phyloP scores from a whole-genome alignment of 2,113 vertebrate species.

The Tachuris rubrigastra region DNA sequence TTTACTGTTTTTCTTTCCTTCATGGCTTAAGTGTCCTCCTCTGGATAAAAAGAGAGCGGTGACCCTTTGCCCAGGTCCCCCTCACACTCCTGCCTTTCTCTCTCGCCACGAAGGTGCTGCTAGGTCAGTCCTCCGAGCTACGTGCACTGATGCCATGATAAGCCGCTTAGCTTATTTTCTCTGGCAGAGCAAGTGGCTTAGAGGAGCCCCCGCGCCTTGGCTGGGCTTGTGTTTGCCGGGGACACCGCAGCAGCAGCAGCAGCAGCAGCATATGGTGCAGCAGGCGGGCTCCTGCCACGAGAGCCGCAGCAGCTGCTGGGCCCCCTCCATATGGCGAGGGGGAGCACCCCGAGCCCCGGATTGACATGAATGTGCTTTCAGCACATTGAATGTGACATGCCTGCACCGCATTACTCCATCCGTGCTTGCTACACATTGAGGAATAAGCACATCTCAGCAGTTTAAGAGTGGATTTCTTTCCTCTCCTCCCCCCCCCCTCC shows the following conservation, averaged over 20 bases:
- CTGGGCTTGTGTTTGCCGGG: not conserved
- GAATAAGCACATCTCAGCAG: not conserved
- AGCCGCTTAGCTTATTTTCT: constrained; percentile 53
- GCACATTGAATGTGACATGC: not conserved
- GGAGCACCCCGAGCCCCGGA: not conserved
- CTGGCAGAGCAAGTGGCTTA: constrained; percentile 14
- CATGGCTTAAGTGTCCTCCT: not conserved
- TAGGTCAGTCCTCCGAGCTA: not conserved
- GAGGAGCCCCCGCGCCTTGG: not conserved
- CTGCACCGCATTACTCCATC: rapidly evolving
- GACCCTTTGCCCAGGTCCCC: not conserved
- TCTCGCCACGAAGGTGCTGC: not conserved
- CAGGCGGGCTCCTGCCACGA: not conserved
- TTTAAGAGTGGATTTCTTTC: not conserved
- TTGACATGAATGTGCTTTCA: not conserved
- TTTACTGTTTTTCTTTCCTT: not conserved
- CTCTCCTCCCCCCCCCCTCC: no score
- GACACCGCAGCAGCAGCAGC: not conserved
- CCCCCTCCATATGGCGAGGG: not conserved
- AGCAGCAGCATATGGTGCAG: not conserved
- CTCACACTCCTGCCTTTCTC: not conserved
- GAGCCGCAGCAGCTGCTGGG: not conserved
- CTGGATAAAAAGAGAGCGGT: not conserved
- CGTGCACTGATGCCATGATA: not conserved
- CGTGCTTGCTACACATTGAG: rapidly evolving